Evolutionary conservation across 2,888 invertebrate genomes (phyloP).

Genomic region (Drosophila heteroneura): DNA sequence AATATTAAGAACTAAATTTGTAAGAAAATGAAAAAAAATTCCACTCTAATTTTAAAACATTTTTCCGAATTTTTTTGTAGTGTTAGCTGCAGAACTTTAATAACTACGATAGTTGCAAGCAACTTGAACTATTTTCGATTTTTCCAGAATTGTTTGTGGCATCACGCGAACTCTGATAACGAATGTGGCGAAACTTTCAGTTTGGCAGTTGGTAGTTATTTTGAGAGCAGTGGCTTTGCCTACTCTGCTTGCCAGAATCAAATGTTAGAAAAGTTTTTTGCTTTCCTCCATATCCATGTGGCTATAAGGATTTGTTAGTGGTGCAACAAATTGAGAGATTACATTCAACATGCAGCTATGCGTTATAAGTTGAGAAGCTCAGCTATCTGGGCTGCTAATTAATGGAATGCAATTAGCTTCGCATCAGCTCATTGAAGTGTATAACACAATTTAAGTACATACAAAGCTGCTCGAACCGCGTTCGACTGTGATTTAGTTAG

Average conservation of each 20-base stretch:
- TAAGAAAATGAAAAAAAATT: background rate
- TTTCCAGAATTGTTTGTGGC: background rate
- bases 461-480: background rate
- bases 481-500: background rate
- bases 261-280: background rate
- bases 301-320: background rate
- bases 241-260: background rate
- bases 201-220: background rate
- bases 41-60: no score
- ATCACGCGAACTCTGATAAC: background rate
- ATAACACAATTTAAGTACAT: constrained; percentile 29
- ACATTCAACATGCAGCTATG: constrained; percentile 12
- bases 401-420: constrained; percentile 57
- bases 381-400: constrained; percentile 31
- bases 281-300: background rate
- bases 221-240: background rate
- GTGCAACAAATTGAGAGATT: constrained; percentile 4
- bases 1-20: background rate
- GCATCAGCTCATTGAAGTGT: constrained; percentile 48
- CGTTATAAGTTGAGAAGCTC: background rate
- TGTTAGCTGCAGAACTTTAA: background rate
- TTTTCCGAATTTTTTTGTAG: background rate
- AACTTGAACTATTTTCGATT: background rate
- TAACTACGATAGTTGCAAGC: background rate
- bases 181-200: background rate